Evolutionary conservation across 2,888 invertebrate species (phyloP).

Genomic region (Scotopteryx bipunctaria): DNA sequence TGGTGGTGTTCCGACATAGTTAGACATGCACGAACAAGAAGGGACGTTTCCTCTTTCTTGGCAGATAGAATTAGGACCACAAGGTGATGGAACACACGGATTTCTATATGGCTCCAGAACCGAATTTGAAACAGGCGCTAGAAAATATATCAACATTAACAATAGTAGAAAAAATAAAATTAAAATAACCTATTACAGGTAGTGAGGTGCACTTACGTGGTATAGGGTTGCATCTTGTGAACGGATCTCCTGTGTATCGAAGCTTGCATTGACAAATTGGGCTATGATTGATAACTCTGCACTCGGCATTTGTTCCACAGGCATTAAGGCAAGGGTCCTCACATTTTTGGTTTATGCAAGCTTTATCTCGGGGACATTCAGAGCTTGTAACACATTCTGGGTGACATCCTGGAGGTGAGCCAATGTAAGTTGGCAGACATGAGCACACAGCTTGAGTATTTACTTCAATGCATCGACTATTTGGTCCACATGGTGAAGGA

Average conservation of each 20-base stretch:
- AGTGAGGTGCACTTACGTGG: constrained; percentile 72
- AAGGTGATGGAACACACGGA: constrained; percentile 86
- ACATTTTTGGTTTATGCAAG: constrained; percentile 91
- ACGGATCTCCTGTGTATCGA: constrained; percentile 87
- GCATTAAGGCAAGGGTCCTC: constrained; percentile 88
- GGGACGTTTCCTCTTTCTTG: constrained; percentile 83
- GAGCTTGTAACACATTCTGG: constrained; percentile 90
- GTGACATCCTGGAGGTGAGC: constrained; percentile 89
- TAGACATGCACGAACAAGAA: constrained; percentile 85
- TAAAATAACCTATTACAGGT: background rate
- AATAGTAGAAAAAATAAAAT: background rate
- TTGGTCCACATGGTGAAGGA: constrained; percentile 89
- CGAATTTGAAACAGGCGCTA: constrained; percentile 73
- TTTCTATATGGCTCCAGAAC: constrained; percentile 75
- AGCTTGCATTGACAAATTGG: constrained; percentile 89
- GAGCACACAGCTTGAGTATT: constrained; percentile 90
- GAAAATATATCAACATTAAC: constrained; percentile 34
- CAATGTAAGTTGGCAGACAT: constrained; percentile 87
- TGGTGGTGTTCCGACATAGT: constrained; percentile 85
- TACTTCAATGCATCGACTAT: constrained; percentile 88
- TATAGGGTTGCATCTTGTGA: constrained; percentile 82
- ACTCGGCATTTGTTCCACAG: constrained; percentile 87
- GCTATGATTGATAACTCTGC: constrained; percentile 90
- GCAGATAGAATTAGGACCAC: constrained; percentile 88
- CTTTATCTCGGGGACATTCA: constrained; percentile 88